Evolutionary conservation across 2,888 invertebrate species (phyloP), one percentile per base, ranked within the genome.

Genomic region (Heliconius aoede): DNA sequence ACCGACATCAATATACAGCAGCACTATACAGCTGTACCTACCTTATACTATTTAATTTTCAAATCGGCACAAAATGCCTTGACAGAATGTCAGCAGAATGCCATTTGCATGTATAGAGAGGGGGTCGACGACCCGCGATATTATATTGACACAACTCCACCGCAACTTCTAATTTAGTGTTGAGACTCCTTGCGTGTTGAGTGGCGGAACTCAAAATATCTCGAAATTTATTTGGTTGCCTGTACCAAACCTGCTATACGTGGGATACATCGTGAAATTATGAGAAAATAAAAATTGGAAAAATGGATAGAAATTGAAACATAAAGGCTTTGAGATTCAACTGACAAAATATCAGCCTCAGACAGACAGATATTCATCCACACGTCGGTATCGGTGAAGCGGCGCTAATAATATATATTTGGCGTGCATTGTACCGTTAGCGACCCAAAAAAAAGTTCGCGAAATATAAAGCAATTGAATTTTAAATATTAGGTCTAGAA

Each of bases 351-450:
- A 32, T 26, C 18, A 40, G 18, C 64, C 11, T 13, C 36, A 64
- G 32, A n/a, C 32, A 71, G 62, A 62, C 30, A 71, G 32, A 58
- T 58, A 60, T 60, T 26, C 71, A 32, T 72, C 72, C 61, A 76
- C 72, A 61, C 46, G n/a, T 40, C 30, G 36, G 55, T 67, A 58
- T 26, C 51, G 30, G 26, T 69, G 61, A 46, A 74, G 40, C 71
- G 72, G 64, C 72, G 80, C 78, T 72, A 77, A 80, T 76, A 73
- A 75, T 40, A 60, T 75, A 61, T 74, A 76, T 79, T 76, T 79
- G 73, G 76, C 78, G 79, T 82, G 82, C 82, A 80, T 80, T 76
- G 76, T 30, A 82, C 85, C 85, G 85, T 85, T 83, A 85, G 78
- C 79, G 84, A 83, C 83, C 84, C 79, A 80, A 81, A 83, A 84